These are phyloP conservation scores for Noturus placidus DNA, from an alignment of 2,113 vertebrate species.

Conservation along the genomic window DNA sequence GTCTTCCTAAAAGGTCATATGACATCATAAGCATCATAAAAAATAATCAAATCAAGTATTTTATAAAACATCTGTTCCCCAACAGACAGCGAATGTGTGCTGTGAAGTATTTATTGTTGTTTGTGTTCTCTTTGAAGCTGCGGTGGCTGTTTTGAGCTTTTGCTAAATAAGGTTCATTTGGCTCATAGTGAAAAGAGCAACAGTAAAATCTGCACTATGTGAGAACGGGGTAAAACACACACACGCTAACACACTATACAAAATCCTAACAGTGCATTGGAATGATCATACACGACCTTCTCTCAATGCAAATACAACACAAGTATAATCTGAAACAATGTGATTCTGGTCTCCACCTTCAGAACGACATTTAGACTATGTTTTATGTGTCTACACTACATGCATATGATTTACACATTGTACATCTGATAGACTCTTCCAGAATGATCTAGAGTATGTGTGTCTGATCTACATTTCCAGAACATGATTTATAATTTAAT, in stretches of 20 bases:
- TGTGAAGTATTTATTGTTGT: background rate
- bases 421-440: too few species aligned
- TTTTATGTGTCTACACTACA: too few species aligned
- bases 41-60: background rate
- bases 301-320: background rate
- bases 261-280: background rate
- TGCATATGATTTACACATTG: too few species aligned
- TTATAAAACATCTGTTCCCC: background rate
- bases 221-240: background rate
- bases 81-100: background rate
- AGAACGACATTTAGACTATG: too few species aligned
- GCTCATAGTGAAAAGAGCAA: constrained; percentile 1
- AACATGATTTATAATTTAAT: too few species aligned
- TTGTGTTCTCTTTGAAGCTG: constrained; percentile 11
- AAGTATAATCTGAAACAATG: rapidly evolving
- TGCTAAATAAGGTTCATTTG: constrained; percentile 4
- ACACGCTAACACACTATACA: background rate
- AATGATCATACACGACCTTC: background rate
- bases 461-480: background rate
- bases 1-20: background rate
- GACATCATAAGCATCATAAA: background rate
- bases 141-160: background rate
- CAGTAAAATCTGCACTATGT: background rate
- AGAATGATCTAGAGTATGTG: background rate
- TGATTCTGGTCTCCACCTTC: background rate